Conservation (phyloP, 1,140 invertebrate genomes). For the Trypoxylus dichotomus region DNA sequence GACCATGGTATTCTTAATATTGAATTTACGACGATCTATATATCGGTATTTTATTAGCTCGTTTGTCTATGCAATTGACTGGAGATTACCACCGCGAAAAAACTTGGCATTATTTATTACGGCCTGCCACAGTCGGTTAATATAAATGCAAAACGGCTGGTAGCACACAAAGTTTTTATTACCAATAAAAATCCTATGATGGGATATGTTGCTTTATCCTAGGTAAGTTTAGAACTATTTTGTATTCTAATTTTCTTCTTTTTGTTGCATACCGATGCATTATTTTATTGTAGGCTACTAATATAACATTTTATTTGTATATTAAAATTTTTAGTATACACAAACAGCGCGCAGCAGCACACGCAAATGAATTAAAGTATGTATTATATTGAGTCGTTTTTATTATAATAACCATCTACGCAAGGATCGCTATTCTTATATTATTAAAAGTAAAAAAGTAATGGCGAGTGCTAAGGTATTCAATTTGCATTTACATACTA, state of each 20-base stretch:
- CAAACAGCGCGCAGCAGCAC: too few species aligned
- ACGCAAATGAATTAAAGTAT: too few species aligned
- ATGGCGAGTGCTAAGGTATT: too few species aligned
- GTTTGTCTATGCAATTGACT: constrained; percentile 25
- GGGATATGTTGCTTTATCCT: background rate
- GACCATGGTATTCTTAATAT: constrained; percentile 11
- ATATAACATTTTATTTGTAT: background rate
- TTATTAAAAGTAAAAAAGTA: too few species aligned
- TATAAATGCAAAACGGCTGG: constrained; percentile 19
- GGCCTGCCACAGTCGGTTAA: constrained; percentile 16
- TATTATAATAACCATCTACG: too few species aligned
- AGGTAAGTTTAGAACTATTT: background rate
- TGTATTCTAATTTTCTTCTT: constrained; percentile 18
- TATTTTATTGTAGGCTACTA: background rate
- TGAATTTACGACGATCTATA: constrained; percentile 24
- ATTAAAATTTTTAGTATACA: background rate
- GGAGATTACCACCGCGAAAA: constrained; percentile 16
- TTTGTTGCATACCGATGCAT: background rate
- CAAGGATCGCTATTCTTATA: too few species aligned
- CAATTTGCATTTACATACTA: too few species aligned
- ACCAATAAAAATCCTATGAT: background rate
- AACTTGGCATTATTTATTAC: constrained; percentile 4
- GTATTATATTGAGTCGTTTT: too few species aligned
- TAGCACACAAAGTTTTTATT: constrained; percentile 20
- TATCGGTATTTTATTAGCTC: constrained; percentile 16